These are phyloP conservation scores for Synanthedon myopaeformis DNA, from an alignment of 2,888 invertebrate genomes.

Conservation along the genomic window DNA sequence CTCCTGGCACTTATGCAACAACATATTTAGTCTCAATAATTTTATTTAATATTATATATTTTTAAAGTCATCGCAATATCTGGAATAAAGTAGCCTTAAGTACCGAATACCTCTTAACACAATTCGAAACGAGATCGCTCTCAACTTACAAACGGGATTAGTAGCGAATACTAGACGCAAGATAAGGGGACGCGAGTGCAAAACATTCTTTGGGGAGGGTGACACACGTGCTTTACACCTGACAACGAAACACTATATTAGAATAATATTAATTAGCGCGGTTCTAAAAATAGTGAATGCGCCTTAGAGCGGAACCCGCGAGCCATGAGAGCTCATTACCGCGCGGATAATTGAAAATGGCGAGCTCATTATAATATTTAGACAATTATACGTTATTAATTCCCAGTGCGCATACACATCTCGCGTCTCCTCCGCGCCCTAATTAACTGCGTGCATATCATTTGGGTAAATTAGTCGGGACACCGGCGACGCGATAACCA, in stretches of 20 bases:
- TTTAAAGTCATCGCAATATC: too few species aligned
- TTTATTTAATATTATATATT: too few species aligned
- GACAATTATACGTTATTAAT: slow-evolving; percentile 33
- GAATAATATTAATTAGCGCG: neutral
- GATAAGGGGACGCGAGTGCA: too few species aligned
- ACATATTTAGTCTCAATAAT: too few species aligned
- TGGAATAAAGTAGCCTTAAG: too few species aligned
- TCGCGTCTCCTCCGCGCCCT: neutral
- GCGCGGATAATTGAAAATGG: slow-evolving; percentile 32
- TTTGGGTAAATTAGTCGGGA: neutral
- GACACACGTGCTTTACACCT: neutral
- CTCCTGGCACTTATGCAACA: too few species aligned
- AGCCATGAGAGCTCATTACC: slow-evolving; percentile 24
- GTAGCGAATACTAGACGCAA: too few species aligned
- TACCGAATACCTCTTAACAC: too few species aligned
- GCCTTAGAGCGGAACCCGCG: slow-evolving; percentile 9
- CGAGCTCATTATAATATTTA: slow-evolving; percentile 36
- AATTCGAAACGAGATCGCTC: too few species aligned
- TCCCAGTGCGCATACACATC: slow-evolving; percentile 4
- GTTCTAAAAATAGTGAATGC: neutral
- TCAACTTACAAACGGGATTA: too few species aligned
- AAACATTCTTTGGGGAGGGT: too few species aligned
- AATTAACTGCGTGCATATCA: slow-evolving; percentile 1
- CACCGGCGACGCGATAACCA: neutral
- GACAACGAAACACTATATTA: neutral